Conservation (phyloP, 2,888 invertebrate genomes). For the Pollenia angustigena region DNA sequence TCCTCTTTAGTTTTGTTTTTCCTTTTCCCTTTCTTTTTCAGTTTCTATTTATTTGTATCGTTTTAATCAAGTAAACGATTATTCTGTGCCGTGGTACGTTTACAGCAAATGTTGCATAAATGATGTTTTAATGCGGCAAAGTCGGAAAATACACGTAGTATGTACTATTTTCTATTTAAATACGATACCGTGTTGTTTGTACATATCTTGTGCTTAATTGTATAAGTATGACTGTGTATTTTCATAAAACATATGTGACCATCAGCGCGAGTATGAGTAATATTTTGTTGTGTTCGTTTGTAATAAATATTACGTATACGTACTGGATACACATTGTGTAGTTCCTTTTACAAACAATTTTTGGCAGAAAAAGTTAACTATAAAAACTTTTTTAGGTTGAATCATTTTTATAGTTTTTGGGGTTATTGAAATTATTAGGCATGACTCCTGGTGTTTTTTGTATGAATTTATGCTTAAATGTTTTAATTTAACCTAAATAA, state of each 20-base stretch:
- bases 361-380: constrained; percentile 10
- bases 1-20: not conserved
- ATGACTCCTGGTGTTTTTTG: not conserved
- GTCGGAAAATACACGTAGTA: constrained; percentile 19
- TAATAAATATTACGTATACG: constrained; percentile 61
- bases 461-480: not conserved
- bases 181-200: not conserved
- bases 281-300: constrained; percentile 7
- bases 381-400: constrained; percentile 20
- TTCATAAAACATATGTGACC: constrained; percentile 15
- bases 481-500: constrained; percentile 22
- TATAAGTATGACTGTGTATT: not conserved
- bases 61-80: constrained; percentile 42
- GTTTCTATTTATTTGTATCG: constrained; percentile 26
- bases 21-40: not conserved
- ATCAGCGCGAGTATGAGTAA: constrained; percentile 64
- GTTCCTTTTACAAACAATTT: not conserved
- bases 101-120: constrained; percentile 64
- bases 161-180: constrained; percentile 3
- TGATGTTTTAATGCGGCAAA: constrained; percentile 68
- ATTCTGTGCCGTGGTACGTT: constrained; percentile 37
- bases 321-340: not conserved
- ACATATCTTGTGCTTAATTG: not conserved
- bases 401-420: not conserved
- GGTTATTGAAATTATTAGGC: constrained; percentile 21